Evolutionary conservation across 2,797 vertebrate species (phyloP).

Genomic region (Diglossa cyanea): DNA sequence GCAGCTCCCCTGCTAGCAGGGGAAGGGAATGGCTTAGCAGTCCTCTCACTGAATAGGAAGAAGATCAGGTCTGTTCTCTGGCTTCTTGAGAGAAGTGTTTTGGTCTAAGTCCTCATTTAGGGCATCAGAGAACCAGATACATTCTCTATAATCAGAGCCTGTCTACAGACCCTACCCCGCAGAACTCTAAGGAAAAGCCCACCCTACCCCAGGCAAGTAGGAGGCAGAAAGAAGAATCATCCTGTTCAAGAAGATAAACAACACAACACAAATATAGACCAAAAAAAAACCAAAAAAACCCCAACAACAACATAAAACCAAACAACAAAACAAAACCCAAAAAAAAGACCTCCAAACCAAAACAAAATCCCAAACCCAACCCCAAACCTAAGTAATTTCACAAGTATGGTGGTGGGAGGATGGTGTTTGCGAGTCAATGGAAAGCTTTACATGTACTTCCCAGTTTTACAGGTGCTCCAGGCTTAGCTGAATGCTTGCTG

Average conservation of each 20-base stretch:
- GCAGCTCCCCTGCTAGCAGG: not conserved
- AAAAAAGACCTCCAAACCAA: not conserved
- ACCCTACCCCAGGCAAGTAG: not conserved
- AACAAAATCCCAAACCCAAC: not conserved
- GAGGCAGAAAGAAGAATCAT: not conserved
- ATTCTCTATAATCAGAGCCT: not conserved
- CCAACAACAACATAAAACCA: not conserved
- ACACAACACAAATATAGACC: conserved; percentile 15
- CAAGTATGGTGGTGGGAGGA: not conserved
- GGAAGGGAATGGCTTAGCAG: not conserved
- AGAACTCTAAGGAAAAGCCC: not conserved
- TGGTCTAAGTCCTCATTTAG: not conserved
- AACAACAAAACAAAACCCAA: not conserved
- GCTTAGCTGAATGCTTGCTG: not conserved
- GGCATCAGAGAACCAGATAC: not conserved
- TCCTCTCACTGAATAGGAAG: not conserved
- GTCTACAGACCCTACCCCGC: not conserved
- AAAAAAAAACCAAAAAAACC: conserved; percentile 1
- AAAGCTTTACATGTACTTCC: conserved; percentile 42
- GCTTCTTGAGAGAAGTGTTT: not conserved
- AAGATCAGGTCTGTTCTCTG: not conserved
- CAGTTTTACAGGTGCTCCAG: not conserved
- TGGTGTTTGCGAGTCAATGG: not conserved
- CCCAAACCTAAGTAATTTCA: not conserved
- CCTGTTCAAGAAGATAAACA: not conserved